Percentiles rank a stretch among this genome's conserved stretches.
phyloP scores from a whole-genome alignment of 2,888 invertebrate species.

The Rambutsinella grinnellia region DNA sequence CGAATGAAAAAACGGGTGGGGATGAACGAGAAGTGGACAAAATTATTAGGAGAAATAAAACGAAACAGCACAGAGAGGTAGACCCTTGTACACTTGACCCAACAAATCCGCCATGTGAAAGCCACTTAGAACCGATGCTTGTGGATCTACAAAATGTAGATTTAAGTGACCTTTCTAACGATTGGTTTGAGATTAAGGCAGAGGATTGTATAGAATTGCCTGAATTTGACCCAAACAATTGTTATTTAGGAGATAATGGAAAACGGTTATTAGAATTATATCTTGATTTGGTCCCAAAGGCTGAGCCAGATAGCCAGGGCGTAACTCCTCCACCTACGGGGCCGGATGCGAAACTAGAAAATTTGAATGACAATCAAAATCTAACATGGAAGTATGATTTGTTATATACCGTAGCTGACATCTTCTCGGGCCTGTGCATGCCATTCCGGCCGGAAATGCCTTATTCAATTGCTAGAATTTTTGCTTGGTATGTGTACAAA shows the following conservation, averaged over 20 bases:
- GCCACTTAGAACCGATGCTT: not conserved
- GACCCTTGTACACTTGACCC: slow-evolving; percentile 6
- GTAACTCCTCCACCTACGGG: not conserved
- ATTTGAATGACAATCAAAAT: not conserved
- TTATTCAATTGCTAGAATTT: slow-evolving; percentile 9
- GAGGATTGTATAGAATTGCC: not conserved
- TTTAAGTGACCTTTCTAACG: not conserved
- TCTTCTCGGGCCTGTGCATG: slow-evolving; percentile 31
- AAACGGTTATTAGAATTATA: slow-evolving; percentile 5
- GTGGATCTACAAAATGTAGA: slow-evolving; percentile 21
- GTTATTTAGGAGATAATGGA: not conserved
- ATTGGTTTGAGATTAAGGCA: not conserved
- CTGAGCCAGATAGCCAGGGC: not conserved
- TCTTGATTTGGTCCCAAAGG: slow-evolving; percentile 10
- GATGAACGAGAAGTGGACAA: slow-evolving; percentile 21
- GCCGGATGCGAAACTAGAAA: not conserved
- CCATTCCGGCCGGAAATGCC: slow-evolving; percentile 34
- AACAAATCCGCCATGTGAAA: not conserved
- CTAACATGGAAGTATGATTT: slow-evolving; percentile 31
- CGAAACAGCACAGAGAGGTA: not conserved
- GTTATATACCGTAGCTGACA: slow-evolving; percentile 23
- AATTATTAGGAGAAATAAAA: not conserved
- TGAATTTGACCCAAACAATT: not conserved
- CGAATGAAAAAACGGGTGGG: slow-evolving; percentile 10
- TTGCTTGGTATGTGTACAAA: slow-evolving; percentile 15